These are phyloP conservation scores for Styela clava DNA, from an alignment of 23 tunicate species.

Conservation along the genomic window DNA sequence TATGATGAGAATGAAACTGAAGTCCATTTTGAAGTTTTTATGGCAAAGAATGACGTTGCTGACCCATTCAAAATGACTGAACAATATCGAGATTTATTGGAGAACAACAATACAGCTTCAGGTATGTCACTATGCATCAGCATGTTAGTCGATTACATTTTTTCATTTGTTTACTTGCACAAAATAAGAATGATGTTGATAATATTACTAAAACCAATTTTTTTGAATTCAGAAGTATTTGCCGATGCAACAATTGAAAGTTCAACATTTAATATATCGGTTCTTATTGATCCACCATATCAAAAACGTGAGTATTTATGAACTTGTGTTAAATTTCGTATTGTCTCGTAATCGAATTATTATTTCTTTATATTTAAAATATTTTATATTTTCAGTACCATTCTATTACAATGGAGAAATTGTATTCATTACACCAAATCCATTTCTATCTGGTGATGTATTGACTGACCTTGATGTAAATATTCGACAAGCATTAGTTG, in stretches of 20 bases:
- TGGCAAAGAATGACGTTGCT: constrained; percentile 14
- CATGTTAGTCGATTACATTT: too few species aligned
- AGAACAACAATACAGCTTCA: neutral
- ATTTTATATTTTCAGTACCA: neutral
- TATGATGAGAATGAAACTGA: neutral
- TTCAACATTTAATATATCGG: constrained; percentile 22
- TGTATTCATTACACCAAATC: neutral
- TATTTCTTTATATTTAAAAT: neutral
- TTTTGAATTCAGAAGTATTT: neutral
- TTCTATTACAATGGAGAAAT: neutral
- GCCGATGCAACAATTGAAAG: neutral
- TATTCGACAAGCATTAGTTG: neutral
- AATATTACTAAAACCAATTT: too few species aligned
- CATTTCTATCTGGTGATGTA: too few species aligned
- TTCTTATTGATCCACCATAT: neutral
- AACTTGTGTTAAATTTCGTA: neutral
- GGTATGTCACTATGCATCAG: too few species aligned
- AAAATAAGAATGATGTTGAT: too few species aligned
- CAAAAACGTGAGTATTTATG: neutral
- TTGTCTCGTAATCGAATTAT: neutral
- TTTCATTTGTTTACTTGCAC: too few species aligned
- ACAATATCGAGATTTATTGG: neutral
- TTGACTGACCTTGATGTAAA: neutral
- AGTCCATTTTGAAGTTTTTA: neutral
- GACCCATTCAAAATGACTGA: constrained; percentile 18